Percentiles rank a stretch among this genome's conserved stretches.
Conservation (phyloP, 1,140 invertebrate genomes). For the Aphis gossypii region DNA sequence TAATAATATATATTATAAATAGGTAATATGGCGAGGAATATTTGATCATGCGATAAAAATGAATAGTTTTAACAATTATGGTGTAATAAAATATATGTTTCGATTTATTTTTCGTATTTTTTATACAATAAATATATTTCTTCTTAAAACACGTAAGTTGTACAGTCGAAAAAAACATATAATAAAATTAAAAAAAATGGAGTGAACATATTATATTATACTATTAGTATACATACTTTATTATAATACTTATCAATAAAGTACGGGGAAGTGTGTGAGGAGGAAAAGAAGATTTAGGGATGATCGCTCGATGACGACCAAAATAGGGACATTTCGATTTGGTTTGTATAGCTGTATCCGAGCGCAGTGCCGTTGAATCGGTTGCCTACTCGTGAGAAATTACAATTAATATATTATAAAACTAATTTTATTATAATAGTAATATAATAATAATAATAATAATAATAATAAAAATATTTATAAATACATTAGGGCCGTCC, state of each 20-base stretch:
- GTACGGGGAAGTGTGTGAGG: neutral
- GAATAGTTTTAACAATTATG: neutral
- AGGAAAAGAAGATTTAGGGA: neutral
- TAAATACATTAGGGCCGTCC: neutral
- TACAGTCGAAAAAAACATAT: slow-evolving; percentile 36
- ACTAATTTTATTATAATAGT: slow-evolving; percentile 35
- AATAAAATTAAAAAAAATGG: slow-evolving; percentile 43
- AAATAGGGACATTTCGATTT: slow-evolving; percentile 37
- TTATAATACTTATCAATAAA: neutral
- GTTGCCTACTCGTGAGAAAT: slow-evolving; percentile 18
- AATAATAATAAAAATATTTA: slow-evolving; percentile 6
- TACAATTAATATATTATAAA: slow-evolving; percentile 8
- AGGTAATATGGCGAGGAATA: neutral
- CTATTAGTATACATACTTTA: slow-evolving; percentile 16
- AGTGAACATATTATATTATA: slow-evolving; percentile 33
- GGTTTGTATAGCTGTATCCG: slow-evolving; percentile 54
- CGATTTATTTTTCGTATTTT: neutral
- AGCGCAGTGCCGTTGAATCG: neutral
- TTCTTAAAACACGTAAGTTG: slow-evolving; percentile 12
- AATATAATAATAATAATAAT: neutral
- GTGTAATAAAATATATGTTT: slow-evolving; percentile 1
- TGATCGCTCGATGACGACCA: neutral
- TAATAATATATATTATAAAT: too few relatives aligned
- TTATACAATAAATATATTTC: slow-evolving; percentile 34
- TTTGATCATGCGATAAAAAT: neutral